Percentiles rank a stretch among this genome's conserved stretches.
Evolutionary conservation across 2,888 invertebrate species (phyloP).

Genomic region (Spodoptera picta): DNA sequence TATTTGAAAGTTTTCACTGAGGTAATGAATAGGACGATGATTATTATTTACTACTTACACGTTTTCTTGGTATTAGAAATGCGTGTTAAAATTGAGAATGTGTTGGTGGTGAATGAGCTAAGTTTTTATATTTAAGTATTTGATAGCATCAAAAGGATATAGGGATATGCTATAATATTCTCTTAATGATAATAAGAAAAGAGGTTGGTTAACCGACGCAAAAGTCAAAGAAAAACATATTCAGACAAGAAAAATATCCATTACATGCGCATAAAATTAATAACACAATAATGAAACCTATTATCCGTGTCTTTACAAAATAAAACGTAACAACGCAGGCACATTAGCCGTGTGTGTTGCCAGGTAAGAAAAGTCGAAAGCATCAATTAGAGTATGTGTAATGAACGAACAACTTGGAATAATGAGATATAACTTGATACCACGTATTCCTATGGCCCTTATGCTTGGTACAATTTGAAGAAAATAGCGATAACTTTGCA

Average conservation of each 20-base stretch:
- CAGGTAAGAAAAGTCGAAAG: conserved; percentile 58
- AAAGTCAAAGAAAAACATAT: background rate
- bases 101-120: no score
- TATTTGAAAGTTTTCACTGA: no score
- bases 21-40: no score
- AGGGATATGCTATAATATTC: no score
- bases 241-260: background rate
- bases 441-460: conserved; percentile 50
- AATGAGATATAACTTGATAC: conserved; percentile 78
- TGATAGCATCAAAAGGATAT: no score
- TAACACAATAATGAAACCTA: conserved; percentile 1
- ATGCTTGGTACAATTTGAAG: conserved; percentile 40
- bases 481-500: conserved; percentile 40
- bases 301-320: conserved; percentile 30
- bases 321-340: conserved; percentile 17
- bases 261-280: conserved; percentile 1
- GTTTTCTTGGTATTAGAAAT: no score
- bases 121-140: no score
- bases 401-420: conserved; percentile 65
- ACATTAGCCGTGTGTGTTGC: conserved; percentile 45
- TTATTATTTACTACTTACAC: no score
- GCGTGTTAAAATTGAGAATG: no score
- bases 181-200: no score
- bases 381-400: conserved; percentile 66
- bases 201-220: no score